A percentile compares a stretch with the other conserved stretches of the same genome.
Evolutionary conservation across 30 jellyfish, hydroid and myxozoan genomes (phyloP).

Genomic region (Mastigias papua): DNA sequence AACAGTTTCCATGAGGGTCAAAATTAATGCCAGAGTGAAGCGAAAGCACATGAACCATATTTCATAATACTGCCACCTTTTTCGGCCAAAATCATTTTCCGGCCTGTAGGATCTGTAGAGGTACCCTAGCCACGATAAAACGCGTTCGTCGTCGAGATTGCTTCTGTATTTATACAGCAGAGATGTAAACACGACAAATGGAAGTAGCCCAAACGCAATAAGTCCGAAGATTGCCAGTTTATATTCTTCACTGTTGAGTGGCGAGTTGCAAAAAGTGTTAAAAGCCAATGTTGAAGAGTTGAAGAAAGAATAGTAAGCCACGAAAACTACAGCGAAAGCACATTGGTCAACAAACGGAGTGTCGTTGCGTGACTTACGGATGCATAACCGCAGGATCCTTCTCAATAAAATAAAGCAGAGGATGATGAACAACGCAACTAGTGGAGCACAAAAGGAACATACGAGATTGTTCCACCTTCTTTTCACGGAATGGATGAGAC

Average conservation of each 20-base stretch:
- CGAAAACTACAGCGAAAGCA: neutral
- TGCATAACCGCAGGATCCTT: neutral
- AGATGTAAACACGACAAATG: neutral
- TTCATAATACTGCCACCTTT: neutral
- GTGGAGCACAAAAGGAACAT: neutral
- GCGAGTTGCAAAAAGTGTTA: neutral
- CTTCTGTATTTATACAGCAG: neutral
- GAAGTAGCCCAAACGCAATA: neutral
- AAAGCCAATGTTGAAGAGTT: neutral
- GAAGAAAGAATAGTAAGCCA: neutral
- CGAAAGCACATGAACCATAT: neutral
- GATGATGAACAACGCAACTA: neutral
- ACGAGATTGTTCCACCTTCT: neutral
- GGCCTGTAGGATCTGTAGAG: slow-evolving; percentile 1
- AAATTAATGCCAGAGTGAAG: neutral
- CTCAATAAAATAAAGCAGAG: neutral
- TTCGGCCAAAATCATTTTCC: neutral
- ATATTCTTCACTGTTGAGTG: neutral
- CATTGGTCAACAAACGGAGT: neutral
- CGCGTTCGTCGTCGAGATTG: neutral
- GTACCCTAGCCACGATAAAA: neutral
- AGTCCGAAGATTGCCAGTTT: neutral
- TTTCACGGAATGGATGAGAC: neutral
- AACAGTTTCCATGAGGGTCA: neutral
- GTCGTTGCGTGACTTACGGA: neutral